Conservation (phyloP, 2,797 vertebrate species). For the Hirundo rustica region DNA sequence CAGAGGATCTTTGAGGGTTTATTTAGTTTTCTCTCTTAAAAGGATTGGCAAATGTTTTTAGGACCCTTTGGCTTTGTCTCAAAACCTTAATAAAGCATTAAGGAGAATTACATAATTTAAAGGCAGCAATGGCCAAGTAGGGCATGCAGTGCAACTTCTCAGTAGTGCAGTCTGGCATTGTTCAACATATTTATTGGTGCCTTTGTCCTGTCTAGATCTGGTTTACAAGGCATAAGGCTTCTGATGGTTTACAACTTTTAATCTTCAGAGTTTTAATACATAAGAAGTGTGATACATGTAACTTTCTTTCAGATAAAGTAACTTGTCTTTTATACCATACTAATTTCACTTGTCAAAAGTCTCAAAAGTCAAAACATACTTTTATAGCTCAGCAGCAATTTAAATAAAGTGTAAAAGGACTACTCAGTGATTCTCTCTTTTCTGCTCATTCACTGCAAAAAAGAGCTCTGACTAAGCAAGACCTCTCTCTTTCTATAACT, state of each 20-base stretch:
- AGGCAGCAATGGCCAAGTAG: conserved; percentile 5
- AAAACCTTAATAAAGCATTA: not conserved
- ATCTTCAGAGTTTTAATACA: not conserved
- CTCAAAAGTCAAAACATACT: not conserved
- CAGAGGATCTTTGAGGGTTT: not conserved
- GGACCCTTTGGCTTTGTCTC: not conserved
- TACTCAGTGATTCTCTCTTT: not conserved
- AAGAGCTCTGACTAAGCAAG: not conserved
- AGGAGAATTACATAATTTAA: conserved; percentile 32
- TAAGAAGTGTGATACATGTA: not conserved
- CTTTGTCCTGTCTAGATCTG: not conserved
- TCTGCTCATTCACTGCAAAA: not conserved
- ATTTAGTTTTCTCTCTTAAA: conserved; percentile 3
- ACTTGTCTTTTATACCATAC: not conserved
- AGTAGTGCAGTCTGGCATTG: not conserved
- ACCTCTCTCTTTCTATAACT: not conserved
- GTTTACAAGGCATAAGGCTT: not conserved
- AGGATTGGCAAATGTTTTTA: not conserved
- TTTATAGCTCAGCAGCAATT: not conserved
- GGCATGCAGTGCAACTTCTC: not conserved
- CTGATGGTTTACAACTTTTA: not conserved
- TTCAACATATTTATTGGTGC: not conserved
- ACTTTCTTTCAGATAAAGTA: not conserved
- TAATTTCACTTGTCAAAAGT: not conserved
- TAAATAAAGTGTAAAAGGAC: not conserved